Evolutionary conservation across 2,888 invertebrate species (phyloP).

Genomic region (Norana najaformis): DNA sequence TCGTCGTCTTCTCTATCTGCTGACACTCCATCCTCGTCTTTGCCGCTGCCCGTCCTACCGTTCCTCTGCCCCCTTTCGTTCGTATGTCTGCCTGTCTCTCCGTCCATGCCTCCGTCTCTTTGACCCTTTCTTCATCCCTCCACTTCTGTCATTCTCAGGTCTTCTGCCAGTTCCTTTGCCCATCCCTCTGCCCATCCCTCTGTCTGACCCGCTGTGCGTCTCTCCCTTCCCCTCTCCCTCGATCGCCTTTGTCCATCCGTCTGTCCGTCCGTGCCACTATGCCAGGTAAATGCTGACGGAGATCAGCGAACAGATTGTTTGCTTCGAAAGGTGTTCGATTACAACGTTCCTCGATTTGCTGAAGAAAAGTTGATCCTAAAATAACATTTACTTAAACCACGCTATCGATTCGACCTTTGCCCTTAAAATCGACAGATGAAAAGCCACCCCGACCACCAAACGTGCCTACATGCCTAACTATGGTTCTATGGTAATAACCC

Average conservation of each 20-base stretch:
- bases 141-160: too few relatives aligned
- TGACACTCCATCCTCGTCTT: too few relatives aligned
- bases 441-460: neutral
- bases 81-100: too few relatives aligned
- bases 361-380: neutral
- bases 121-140: too few relatives aligned
- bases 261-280: neutral
- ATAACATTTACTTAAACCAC: slow-evolving; percentile 6
- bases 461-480: slow-evolving; percentile 4
- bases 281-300: neutral
- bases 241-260: neutral
- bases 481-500: too few relatives aligned
- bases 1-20: too few relatives aligned
- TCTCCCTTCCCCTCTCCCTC: neutral
- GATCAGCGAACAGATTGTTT: neutral
- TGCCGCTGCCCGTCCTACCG: too few relatives aligned
- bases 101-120: too few relatives aligned
- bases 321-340: slow-evolving; percentile 5
- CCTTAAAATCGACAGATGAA: neutral
- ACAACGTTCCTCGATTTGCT: neutral
- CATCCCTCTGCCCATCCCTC: neutral
- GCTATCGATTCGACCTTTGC: neutral
- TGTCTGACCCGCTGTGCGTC: neutral
- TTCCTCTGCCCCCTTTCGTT: too few relatives aligned
- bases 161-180: neutral